These are phyloP conservation scores for Pogonognathellus flavescens DNA, from an alignment of 1,140 invertebrate species.

Conservation along the genomic window DNA sequence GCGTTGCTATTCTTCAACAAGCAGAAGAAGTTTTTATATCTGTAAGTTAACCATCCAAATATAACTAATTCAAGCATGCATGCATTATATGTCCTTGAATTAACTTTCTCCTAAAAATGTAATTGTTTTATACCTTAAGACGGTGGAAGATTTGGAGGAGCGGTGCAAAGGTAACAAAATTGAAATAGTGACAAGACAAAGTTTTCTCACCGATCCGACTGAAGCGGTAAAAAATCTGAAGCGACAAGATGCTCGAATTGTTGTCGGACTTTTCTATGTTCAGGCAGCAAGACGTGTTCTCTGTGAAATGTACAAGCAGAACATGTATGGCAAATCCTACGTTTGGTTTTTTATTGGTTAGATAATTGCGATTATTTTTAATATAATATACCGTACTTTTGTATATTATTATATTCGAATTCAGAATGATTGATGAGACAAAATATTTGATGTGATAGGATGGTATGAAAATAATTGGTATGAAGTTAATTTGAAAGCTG, in stretches of 20 bases:
- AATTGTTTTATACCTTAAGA: conserved; percentile 74
- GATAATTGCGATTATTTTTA: conserved; percentile 66
- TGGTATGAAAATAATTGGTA: conserved; percentile 99
- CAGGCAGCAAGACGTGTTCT: conserved; percentile 95
- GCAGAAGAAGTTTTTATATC: conserved; percentile 99
- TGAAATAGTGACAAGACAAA: conserved; percentile 95
- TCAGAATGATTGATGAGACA: not conserved
- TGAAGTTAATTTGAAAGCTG: conserved; percentile 77
- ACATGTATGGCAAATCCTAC: conserved; percentile 94
- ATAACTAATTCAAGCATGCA: no score
- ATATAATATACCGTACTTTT: not conserved
- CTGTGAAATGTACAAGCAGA: conserved; percentile 96
- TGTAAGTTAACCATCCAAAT: not conserved
- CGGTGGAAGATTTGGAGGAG: conserved; percentile 96
- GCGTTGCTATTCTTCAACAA: conserved; percentile 97
- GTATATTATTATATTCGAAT: not conserved
- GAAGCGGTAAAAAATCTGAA: conserved; percentile 95
- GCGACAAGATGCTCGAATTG: conserved; percentile 94
- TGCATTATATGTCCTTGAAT: no score
- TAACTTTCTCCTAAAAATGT: no score
- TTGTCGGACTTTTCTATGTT: conserved; percentile 98
- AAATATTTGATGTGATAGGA: conserved; percentile 72
- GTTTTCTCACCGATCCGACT: conserved; percentile 95
- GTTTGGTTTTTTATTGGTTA: conserved; percentile 99
- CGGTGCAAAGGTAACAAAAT: conserved; percentile 93